Evolutionary conservation across 1,140 invertebrate species (phyloP), one percentile per base, ranked within the genome.

Genomic region (Aleiodes sp.): DNA sequence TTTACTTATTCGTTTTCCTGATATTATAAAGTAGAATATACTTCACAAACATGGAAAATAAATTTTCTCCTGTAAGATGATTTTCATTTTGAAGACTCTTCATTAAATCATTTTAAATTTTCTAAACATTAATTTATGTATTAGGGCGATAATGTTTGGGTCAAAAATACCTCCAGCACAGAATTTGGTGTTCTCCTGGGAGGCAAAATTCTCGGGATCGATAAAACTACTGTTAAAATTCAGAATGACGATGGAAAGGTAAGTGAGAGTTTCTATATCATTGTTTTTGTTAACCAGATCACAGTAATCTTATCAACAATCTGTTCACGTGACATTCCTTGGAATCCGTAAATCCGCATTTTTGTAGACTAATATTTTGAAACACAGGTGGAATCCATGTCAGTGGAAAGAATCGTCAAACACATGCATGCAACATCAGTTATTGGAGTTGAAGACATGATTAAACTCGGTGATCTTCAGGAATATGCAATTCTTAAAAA

Each of bases 401-500:
- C 93, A n/a, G 94, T 94, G 24, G 96, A 98, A 85, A 88, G 95
- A 73, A 91, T 94, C 69, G 96, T 99, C 88, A 97, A 98, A 83
- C 95, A 96, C 62, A 99, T 99, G 98, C 98, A 99, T 85, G 93
- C 96, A 61, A 97, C 97, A 33, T 99, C 97, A 29, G 94, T 99
- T 74, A 94, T 98, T 83, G 97, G 97, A 65, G 96, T 99, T 75
- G 98, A 99, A 88, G 98, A 99, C 87, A 99, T 99, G 98, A 99
- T 99, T 83, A 95, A 95, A 37, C 89, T 99, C 24, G 98, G 97
- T 12, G 98, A 99, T 88, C 91, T 99, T 41, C 97, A 99, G 85
- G 98, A 99, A 87, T 96, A 97, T 43, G 98, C 97, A 43, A 99
- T 99, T 77, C 88, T 99, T 14, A 89, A 98, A 75, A 99, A 99